Evolutionary conservation across 2,797 vertebrate species (phyloP).

Genomic region (Pipistrellus nathusii): DNA sequence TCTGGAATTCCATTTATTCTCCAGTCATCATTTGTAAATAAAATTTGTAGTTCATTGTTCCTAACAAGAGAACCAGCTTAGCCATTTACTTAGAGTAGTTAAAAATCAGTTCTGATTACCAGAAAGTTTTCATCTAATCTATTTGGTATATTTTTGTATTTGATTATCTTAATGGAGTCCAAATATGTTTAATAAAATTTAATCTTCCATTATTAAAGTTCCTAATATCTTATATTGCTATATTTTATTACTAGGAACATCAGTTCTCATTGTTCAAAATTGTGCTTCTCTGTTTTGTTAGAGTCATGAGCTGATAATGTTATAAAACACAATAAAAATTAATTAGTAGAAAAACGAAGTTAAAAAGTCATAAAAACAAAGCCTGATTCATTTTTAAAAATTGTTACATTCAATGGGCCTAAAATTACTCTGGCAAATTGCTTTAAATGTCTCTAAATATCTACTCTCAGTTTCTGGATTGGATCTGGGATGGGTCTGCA

Average conservation of each 20-base stretch:
- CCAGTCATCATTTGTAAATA: neutral
- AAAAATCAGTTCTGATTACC: slow-evolving; percentile 27
- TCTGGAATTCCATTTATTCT: neutral
- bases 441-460: neutral
- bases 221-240: neutral
- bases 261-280: neutral
- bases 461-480: neutral
- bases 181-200: slow-evolving; percentile 25
- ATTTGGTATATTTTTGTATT: slow-evolving; percentile 20
- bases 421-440: neutral
- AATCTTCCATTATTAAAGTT: slow-evolving; percentile 29
- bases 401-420: neutral
- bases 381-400: neutral
- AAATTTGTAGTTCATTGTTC: neutral
- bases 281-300: neutral
- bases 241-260: neutral
- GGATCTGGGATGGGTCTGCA: neutral
- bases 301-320: neutral
- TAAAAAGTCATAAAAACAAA: slow-evolving; percentile 17
- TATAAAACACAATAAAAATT: slow-evolving; percentile 40
- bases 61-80: neutral
- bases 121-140: slow-evolving; percentile 28
- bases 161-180: slow-evolving; percentile 1
- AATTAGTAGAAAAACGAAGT: slow-evolving; percentile 42
- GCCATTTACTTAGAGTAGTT: slow-evolving; percentile 9